A percentile compares a stretch with the other conserved stretches of the same genome.
Conservation (phyloP, 2,113 vertebrate genomes). For the Pomatostomus ruficeps region DNA sequence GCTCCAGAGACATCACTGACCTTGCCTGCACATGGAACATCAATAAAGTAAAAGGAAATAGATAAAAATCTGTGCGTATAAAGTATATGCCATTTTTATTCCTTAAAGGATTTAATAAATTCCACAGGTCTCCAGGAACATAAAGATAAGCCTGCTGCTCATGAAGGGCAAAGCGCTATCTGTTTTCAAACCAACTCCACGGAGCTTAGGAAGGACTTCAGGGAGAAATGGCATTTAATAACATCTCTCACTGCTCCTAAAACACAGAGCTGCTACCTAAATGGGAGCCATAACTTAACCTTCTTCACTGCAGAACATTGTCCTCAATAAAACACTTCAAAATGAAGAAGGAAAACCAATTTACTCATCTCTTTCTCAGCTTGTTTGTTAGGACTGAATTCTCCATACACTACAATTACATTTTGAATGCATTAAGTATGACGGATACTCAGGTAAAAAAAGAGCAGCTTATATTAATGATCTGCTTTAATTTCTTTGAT, state of each 20-base stretch:
- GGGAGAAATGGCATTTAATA: background rate
- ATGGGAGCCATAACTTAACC: conserved; percentile 5
- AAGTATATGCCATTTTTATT: background rate
- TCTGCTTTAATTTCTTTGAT: background rate
- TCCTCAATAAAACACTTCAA: background rate
- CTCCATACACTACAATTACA: conserved; percentile 16
- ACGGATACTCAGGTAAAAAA: conserved; percentile 1
- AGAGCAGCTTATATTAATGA: background rate
- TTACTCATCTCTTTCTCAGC: conserved; percentile 19
- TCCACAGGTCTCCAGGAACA: conserved; percentile 22
- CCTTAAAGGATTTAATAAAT: conserved; percentile 20
- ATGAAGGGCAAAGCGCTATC: background rate
- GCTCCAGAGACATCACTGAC: background rate
- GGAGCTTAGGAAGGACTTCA: background rate
- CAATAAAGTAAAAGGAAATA: background rate
- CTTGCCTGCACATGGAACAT: background rate
- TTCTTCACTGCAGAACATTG: background rate
- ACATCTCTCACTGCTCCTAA: background rate
- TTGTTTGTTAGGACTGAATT: conserved; percentile 34
- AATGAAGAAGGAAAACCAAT: conserved; percentile 38
- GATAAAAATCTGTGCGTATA: background rate
- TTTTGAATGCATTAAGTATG: conserved; percentile 17
- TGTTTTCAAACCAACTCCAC: background rate
- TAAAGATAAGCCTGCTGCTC: conserved; percentile 13
- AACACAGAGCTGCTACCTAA: conserved; percentile 3